Percentiles rank a stretch among this genome's conserved stretches.
phyloP scores from a whole-genome alignment of 2,113 vertebrate genomes.

The Megaptera novaeangliae region DNA sequence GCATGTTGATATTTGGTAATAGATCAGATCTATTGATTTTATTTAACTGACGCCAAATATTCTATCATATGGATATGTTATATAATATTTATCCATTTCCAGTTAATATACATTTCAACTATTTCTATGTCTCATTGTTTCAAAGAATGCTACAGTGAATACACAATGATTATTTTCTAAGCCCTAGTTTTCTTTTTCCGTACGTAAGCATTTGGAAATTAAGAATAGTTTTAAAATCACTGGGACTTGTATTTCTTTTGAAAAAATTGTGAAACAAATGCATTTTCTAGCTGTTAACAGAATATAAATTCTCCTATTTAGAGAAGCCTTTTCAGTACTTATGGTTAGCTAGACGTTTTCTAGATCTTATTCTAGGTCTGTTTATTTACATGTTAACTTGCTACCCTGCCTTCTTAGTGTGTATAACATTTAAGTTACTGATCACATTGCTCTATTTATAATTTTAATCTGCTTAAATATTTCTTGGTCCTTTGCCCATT shows the following conservation, averaged over 20 bases:
- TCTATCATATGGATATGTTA: not conserved
- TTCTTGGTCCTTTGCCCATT: constrained; percentile 60
- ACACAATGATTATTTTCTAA: not conserved
- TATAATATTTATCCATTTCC: not conserved
- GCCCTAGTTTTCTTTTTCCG: not conserved
- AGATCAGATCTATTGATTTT: not conserved
- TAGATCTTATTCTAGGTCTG: not conserved
- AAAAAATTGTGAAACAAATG: not conserved
- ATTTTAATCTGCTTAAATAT: constrained; percentile 61
- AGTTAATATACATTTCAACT: not conserved
- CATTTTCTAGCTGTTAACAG: not conserved
- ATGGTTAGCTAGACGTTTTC: not conserved
- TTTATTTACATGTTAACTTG: not conserved
- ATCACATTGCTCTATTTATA: not conserved
- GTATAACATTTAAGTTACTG: constrained; percentile 39
- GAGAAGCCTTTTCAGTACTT: not conserved
- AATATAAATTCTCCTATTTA: not conserved
- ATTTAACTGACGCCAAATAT: not conserved
- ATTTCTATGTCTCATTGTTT: constrained; percentile 5
- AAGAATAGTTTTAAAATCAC: not conserved
- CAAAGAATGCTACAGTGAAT: not conserved
- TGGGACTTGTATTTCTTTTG: not conserved
- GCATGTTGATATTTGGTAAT: not conserved
- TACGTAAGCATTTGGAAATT: not conserved
- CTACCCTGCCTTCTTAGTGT: not conserved